phyloP scores from a whole-genome alignment of 2,113 vertebrate species.

The Copsychus sechellarum region DNA sequence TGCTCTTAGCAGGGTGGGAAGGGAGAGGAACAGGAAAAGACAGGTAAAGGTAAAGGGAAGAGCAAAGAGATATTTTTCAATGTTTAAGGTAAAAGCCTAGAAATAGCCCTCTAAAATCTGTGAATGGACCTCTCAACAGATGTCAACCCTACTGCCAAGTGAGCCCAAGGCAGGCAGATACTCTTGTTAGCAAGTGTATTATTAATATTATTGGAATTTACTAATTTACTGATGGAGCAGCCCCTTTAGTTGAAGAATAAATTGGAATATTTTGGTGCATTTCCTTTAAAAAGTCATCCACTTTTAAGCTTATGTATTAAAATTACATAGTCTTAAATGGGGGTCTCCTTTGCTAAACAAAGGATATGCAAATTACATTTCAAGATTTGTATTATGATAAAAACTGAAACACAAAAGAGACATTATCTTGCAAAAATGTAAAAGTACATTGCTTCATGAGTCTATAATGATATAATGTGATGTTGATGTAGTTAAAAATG shows the following conservation, averaged over 20 bases:
- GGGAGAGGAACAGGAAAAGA: background rate
- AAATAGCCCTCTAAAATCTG: slow-evolving; percentile 34
- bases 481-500: slow-evolving; percentile 79
- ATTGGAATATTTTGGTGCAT: slow-evolving; percentile 80
- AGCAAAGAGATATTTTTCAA: background rate
- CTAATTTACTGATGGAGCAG: slow-evolving; percentile 69
- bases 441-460: slow-evolving; percentile 75
- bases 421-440: slow-evolving; percentile 79
- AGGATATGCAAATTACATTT: slow-evolving; percentile 81
- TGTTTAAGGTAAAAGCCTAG: slow-evolving; percentile 1
- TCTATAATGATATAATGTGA: slow-evolving; percentile 80
- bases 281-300: slow-evolving; percentile 57
- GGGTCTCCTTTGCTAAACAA: slow-evolving; percentile 79
- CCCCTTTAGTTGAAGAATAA: slow-evolving; percentile 70
- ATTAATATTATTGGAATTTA: slow-evolving; percentile 58
- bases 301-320: slow-evolving; percentile 75
- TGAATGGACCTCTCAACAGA: slow-evolving; percentile 42
- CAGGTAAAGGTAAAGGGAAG: no score
- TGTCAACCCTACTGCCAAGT: slow-evolving; percentile 9
- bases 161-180: slow-evolving; percentile 25
- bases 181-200: slow-evolving; percentile 67
- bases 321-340: slow-evolving; percentile 76
- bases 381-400: slow-evolving; percentile 84
- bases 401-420: slow-evolving; percentile 79
- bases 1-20: background rate